Evolutionary conservation across 2,797 vertebrate species (phyloP).

Genomic region (Gila robusta): DNA sequence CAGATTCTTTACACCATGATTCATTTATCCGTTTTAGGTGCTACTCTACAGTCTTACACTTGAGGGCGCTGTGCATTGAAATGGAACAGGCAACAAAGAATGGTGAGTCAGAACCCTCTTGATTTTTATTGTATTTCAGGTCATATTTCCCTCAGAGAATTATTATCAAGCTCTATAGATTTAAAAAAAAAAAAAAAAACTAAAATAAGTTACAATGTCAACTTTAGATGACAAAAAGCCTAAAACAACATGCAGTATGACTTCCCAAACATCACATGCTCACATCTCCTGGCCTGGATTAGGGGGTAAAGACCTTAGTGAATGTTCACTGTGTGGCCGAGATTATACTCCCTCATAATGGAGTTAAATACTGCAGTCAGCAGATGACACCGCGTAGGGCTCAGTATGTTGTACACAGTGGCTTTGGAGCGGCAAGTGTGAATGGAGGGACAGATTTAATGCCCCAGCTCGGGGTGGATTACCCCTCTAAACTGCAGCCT

Average conservation of each 20-base stretch:
- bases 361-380: constrained; percentile 61
- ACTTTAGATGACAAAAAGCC: constrained; percentile 1
- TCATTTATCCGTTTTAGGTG: constrained; percentile 22
- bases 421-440: constrained; percentile 52
- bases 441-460: constrained; percentile 58
- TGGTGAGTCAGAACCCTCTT: constrained; percentile 55
- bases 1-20: background rate
- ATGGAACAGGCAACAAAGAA: constrained; percentile 73
- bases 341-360: constrained; percentile 61
- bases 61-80: constrained; percentile 68
- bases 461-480: constrained; percentile 56
- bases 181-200: background rate
- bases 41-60: constrained; percentile 66
- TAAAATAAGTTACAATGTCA: background rate
- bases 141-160: constrained; percentile 49
- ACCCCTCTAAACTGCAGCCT: constrained; percentile 55
- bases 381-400: constrained; percentile 54
- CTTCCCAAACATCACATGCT: constrained; percentile 51
- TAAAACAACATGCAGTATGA: constrained; percentile 26
- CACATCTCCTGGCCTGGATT: constrained; percentile 53
- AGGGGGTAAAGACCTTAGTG: constrained; percentile 50
- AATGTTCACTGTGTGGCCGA: constrained; percentile 57
- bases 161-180: constrained; percentile 34
- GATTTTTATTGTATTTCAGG: constrained; percentile 55
- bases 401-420: constrained; percentile 56